These are phyloP conservation scores for Mormyrus lacerda DNA, from an alignment of 2,113 vertebrate species.

Conservation along the genomic window DNA sequence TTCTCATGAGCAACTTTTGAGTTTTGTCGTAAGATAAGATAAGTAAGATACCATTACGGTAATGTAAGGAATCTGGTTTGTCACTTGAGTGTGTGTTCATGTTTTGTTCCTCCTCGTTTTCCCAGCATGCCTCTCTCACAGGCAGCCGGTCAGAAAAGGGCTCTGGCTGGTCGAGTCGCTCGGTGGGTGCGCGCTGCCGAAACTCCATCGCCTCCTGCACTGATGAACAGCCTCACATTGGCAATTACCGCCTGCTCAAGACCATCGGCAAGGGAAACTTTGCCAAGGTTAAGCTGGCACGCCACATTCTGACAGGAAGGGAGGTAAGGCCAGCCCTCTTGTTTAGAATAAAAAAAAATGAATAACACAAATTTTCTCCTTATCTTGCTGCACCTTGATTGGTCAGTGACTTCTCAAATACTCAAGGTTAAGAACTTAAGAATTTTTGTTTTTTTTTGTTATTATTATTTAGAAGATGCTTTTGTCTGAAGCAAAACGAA, in stretches of 20 bases:
- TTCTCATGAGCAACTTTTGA: neutral
- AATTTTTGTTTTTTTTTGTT: neutral
- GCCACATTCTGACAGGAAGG: conserved; percentile 79
- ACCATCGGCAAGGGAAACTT: conserved; percentile 94
- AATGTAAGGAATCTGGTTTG: neutral
- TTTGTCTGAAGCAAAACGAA: neutral
- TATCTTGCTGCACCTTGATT: neutral
- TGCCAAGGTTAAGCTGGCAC: conserved; percentile 84
- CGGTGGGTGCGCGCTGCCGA: conserved; percentile 78
- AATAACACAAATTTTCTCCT: neutral
- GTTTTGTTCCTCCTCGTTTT: neutral
- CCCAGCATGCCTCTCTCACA: conserved; percentile 72
- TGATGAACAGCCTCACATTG: conserved; percentile 83
- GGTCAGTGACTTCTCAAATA: neutral
- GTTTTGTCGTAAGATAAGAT: neutral
- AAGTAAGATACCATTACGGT: neutral
- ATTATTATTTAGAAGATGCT: neutral
- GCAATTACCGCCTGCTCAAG: conserved; percentile 83
- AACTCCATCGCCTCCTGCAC: conserved; percentile 85
- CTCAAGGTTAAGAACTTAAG: neutral
- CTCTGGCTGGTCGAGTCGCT: conserved; percentile 76
- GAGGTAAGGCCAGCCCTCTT: conserved; percentile 60
- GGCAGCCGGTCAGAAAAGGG: conserved; percentile 81
- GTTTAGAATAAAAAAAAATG: neutral
- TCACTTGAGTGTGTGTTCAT: neutral